Percentiles rank a stretch among this genome's conserved stretches.
These are phyloP conservation scores for Coregonus sp. DNA, from an alignment of 2,797 vertebrate species.

Conservation along the genomic window DNA sequence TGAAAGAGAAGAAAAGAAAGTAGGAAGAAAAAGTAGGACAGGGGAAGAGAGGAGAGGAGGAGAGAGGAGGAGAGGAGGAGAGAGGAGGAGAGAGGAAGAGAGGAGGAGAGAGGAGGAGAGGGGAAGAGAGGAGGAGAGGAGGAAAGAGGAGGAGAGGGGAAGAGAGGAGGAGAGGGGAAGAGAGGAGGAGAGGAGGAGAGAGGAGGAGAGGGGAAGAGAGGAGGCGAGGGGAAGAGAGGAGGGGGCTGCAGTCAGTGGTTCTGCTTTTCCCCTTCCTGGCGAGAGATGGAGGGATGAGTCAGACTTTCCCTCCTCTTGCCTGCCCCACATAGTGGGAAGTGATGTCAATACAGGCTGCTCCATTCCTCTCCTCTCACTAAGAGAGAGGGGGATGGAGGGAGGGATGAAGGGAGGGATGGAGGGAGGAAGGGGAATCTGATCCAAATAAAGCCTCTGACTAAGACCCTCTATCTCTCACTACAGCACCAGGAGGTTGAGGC, in stretches of 20 bases:
- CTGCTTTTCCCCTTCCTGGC: constrained; percentile 62
- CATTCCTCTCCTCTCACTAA: constrained; percentile 55
- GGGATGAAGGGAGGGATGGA: background rate
- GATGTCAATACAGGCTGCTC: constrained; percentile 70
- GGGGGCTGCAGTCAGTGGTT: constrained; percentile 21
- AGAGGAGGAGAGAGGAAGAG: background rate
- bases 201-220: background rate
- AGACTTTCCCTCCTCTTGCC: constrained; percentile 74
- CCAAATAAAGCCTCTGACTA: constrained; percentile 34
- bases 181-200: too few species aligned
- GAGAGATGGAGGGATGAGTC: constrained; percentile 70
- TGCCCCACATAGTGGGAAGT: constrained; percentile 63
- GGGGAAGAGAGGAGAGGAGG: too few species aligned
- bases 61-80: too few species aligned
- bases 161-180: too few species aligned
- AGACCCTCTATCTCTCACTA: constrained; percentile 24
- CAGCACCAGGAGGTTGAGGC: constrained; percentile 32
- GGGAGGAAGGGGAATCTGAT: background rate
- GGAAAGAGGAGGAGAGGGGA: background rate
- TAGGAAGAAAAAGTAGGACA: background rate
- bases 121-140: too few species aligned
- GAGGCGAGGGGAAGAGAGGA: constrained; percentile 7
- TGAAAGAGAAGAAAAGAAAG: too few species aligned
- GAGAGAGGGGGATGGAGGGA: constrained; percentile 51
- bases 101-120: too few species aligned